These are phyloP conservation scores for Drosophila putrida DNA, from an alignment of 2,888 invertebrate species.

Conservation along the genomic window DNA sequence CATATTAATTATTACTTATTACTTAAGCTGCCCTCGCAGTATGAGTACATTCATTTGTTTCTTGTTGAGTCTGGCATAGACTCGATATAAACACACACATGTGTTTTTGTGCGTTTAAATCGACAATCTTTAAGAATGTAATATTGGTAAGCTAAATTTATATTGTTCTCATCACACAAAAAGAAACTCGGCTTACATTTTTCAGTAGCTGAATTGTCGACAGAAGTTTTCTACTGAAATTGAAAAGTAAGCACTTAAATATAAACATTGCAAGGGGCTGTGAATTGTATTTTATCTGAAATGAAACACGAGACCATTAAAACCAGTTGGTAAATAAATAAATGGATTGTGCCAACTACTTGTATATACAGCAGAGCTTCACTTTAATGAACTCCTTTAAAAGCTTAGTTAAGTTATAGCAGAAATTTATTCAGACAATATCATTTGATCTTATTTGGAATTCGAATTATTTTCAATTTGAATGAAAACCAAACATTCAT, in stretches of 20 bases:
- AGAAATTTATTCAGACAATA: too few relatives aligned
- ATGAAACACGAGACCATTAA: conserved; percentile 40
- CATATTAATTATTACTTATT: background rate
- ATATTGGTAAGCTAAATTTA: conserved; percentile 16
- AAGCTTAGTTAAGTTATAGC: background rate
- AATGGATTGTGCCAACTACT: conserved; percentile 8
- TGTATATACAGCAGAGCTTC: background rate
- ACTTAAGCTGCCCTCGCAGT: conserved; percentile 40
- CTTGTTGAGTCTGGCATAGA: conserved; percentile 13
- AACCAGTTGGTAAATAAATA: conserved; percentile 47
- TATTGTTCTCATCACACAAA: conserved; percentile 17
- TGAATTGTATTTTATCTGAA: conserved; percentile 48
- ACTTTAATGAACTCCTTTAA: background rate
- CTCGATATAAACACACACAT: background rate
- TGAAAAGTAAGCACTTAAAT: conserved; percentile 48
- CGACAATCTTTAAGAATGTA: conserved; percentile 34
- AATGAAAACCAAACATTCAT: background rate
- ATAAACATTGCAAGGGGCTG: conserved; percentile 40
- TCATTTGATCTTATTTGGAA: too few relatives aligned
- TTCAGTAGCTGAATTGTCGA: conserved; percentile 11
- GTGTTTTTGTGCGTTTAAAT: conserved; percentile 29
- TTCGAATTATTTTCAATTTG: background rate
- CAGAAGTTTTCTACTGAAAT: conserved; percentile 39
- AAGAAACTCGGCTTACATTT: conserved; percentile 25
- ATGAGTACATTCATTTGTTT: conserved; percentile 15